A percentile compares a stretch with the other conserved stretches of the same genome.
Conservation (phyloP, 2,797 vertebrate genomes). For the Bradypodion pumilum region DNA sequence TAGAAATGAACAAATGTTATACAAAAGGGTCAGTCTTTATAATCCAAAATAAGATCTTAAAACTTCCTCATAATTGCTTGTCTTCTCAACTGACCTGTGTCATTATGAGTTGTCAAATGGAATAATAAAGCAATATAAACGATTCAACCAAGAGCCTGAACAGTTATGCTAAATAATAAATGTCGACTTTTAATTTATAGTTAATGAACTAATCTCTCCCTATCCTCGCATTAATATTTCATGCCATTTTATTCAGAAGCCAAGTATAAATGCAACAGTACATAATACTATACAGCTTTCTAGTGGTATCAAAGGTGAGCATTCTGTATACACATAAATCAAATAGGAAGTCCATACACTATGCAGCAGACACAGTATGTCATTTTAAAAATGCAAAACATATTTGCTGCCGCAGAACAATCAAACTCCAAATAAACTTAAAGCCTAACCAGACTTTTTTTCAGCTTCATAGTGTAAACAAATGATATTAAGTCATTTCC, state of each 20-base stretch:
- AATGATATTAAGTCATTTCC: slow-evolving; percentile 37
- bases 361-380: background rate
- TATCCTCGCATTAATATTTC: slow-evolving; percentile 56
- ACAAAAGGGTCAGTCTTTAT: background rate
- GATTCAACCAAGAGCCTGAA: slow-evolving; percentile 27
- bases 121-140: slow-evolving; percentile 46
- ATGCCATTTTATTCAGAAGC: slow-evolving; percentile 54
- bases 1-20: background rate
- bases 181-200: slow-evolving; percentile 55
- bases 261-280: slow-evolving; percentile 41
- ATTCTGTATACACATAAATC: slow-evolving; percentile 45
- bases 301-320: slow-evolving; percentile 38
- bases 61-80: background rate
- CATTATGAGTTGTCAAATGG: slow-evolving; percentile 26
- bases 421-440: slow-evolving; percentile 54
- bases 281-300: slow-evolving; percentile 35
- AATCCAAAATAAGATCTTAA: slow-evolving; percentile 21
- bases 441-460: slow-evolving; percentile 36
- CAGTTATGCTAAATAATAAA: slow-evolving; percentile 59
- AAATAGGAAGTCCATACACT: slow-evolving; percentile 1
- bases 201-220: slow-evolving; percentile 58
- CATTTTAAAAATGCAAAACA: slow-evolving; percentile 34
- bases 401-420: slow-evolving; percentile 40
- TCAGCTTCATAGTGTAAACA: slow-evolving; percentile 18
- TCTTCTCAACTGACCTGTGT: slow-evolving; percentile 34